Base-by-base conservation (phyloP, 2,888 invertebrate genomes). In the Pandemis corylana region DNA sequence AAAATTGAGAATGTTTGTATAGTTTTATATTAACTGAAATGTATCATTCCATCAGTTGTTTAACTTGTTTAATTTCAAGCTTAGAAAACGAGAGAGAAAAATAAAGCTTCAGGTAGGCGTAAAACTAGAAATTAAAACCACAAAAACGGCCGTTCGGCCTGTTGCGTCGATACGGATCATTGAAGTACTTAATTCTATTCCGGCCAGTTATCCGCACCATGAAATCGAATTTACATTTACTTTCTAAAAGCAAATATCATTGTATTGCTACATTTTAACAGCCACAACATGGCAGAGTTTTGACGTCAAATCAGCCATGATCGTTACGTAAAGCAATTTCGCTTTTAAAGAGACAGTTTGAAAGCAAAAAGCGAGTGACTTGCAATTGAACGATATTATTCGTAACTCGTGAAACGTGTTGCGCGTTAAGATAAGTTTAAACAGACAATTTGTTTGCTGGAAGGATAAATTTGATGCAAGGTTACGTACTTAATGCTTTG, bases 221-320 rank as follows among this genome's bases (percentile, higher is more conserved):
- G 81, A 86, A 85, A 85, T 84, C 74, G 79, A 81, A 82, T 84
- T 85, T 83, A 84, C 81, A 56, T 85, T 84, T 81, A 87, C 90
- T 90, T 90, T 90, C 90, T 88, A 88, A 87, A 84, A 77, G 66
- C 70, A 70, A 62, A 67, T 75, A 75, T 53, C 67, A 56, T 65
- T 76, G 64, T 59, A 61, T 65, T 68, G 42, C 75, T 63, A 70
- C 72, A 74, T 71, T 71, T 72, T 76, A 66, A 76, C 76, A 76
- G 66, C 71, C 81, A 77, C 77, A 68, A 36, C 67, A 44, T 68
- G 68, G 36, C 64, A 28, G 53, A 65, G 56, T 71, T 82, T 80
- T 80, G 81, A 77, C 80, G 81, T 80, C 81, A 83, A 84, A 83
- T 80, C 78, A 73, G 78, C 75, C 80, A 76, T 80, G 78, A 78